phyloP scores from a whole-genome alignment of 2,888 invertebrate genomes.

The Globia sparganii region DNA sequence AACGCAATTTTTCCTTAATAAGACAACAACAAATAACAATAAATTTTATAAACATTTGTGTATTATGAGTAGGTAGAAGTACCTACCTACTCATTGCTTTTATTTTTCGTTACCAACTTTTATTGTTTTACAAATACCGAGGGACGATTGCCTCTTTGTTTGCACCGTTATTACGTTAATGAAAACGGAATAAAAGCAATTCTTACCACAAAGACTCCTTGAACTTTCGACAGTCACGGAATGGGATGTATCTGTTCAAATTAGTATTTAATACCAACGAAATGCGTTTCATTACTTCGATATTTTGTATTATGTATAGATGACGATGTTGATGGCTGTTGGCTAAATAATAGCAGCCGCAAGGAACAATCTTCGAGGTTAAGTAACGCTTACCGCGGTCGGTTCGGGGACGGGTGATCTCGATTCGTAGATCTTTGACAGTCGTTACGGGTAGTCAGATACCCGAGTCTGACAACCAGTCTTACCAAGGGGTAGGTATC shows the following conservation, averaged over 20 bases:
- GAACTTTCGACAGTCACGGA: slow-evolving; percentile 81
- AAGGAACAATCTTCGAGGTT: not conserved
- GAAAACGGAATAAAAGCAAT: slow-evolving; percentile 75
- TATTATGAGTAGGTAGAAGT: not conserved
- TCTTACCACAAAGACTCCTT: slow-evolving; percentile 75
- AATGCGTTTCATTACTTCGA: slow-evolving; percentile 35
- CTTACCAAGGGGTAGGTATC: not conserved
- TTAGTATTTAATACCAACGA: slow-evolving; percentile 66
- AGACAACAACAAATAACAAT: slow-evolving; percentile 33
- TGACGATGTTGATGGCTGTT: not conserved
- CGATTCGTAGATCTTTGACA: not conserved
- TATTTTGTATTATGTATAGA: slow-evolving; percentile 17
- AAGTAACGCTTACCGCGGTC: not conserved
- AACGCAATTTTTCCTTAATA: not conserved
- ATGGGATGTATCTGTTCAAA: slow-evolving; percentile 69
- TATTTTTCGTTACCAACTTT: slow-evolving; percentile 54
- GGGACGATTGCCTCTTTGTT: slow-evolving; percentile 60
- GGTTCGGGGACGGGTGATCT: not conserved
- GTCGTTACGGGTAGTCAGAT: not conserved
- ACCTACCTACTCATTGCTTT: slow-evolving; percentile 14
- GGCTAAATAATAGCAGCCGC: not conserved
- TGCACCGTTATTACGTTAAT: slow-evolving; percentile 65
- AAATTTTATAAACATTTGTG: slow-evolving; percentile 32
- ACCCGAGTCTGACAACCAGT: not conserved
- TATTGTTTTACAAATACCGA: slow-evolving; percentile 54